Evolutionary conservation across 2,113 vertebrate genomes (phyloP).

Genomic region (Coregonus clupeaformis): DNA sequence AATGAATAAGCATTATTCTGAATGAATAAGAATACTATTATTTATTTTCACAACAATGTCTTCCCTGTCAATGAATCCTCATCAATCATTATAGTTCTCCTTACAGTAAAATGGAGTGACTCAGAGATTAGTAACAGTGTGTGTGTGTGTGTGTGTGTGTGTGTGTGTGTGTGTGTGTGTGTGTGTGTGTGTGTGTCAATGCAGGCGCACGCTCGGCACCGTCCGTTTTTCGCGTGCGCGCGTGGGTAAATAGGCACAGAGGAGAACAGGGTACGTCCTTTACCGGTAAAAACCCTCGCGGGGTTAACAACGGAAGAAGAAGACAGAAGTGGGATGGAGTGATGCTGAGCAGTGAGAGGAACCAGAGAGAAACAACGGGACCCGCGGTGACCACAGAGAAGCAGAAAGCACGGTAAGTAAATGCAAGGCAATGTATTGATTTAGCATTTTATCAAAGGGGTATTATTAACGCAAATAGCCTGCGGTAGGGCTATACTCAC

Average conservation of each 20-base stretch:
- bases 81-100: no score
- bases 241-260: constrained; percentile 16
- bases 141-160: neutral
- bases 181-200: neutral
- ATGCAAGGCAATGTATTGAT: constrained; percentile 1
- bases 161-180: neutral
- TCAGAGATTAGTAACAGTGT: neutral
- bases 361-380: neutral
- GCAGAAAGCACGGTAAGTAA: neutral
- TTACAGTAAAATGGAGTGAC: no score
- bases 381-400: neutral
- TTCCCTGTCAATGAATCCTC: no score
- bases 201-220: neutral
- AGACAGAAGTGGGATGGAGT: neutral
- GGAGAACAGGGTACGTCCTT: constrained; percentile 3
- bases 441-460: neutral
- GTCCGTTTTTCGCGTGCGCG: constrained; percentile 3
- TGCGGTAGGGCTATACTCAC: neutral
- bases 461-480: neutral
- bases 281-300: neutral
- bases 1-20: no score
- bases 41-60: no score
- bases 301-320: neutral
- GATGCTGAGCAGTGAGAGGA: neutral
- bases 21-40: no score